Conservation (phyloP, 2,888 invertebrate genomes). For the Cryptosula pallasiana region DNA sequence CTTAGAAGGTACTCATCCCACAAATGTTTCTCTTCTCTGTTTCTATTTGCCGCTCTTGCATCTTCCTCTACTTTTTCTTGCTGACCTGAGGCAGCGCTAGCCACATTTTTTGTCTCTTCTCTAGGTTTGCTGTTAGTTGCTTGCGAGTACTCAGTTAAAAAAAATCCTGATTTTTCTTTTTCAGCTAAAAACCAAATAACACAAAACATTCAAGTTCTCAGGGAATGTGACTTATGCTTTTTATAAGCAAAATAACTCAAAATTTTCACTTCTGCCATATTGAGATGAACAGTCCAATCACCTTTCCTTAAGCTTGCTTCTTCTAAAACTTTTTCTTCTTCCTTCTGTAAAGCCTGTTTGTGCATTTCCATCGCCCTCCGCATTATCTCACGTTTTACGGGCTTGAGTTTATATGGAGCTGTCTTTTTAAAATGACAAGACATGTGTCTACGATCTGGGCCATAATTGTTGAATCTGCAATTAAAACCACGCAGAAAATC, state of each 20-base stretch:
- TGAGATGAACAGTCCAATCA: too few species aligned
- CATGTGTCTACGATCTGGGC: slow-evolving; percentile 38
- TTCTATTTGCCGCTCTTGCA: slow-evolving; percentile 14
- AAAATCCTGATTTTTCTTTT: background rate
- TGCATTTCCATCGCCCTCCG: slow-evolving; percentile 38
- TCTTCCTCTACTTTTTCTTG: too few species aligned
- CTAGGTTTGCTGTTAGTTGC: background rate
- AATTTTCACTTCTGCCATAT: too few species aligned
- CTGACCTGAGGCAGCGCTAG: background rate
- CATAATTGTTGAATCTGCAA: slow-evolving; percentile 39
- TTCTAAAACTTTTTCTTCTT: background rate
- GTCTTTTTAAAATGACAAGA: slow-evolving; percentile 40
- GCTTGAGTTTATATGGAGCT: slow-evolving; percentile 36
- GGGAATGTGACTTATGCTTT: too few species aligned
- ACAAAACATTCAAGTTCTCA: too few species aligned
- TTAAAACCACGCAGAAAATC: too few species aligned
- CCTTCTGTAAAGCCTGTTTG: slow-evolving; percentile 31
- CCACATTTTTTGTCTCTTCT: background rate
- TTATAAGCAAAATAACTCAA: too few species aligned
- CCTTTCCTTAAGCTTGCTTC: background rate
- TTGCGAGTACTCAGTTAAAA: background rate
- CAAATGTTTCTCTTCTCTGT: slow-evolving; percentile 29
- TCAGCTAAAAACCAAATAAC: background rate
- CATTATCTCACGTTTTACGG: slow-evolving; percentile 37
- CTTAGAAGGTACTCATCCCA: slow-evolving; percentile 52